phyloP scores from a whole-genome alignment of 2,797 vertebrate genomes.

The Brachymystax lenok region DNA sequence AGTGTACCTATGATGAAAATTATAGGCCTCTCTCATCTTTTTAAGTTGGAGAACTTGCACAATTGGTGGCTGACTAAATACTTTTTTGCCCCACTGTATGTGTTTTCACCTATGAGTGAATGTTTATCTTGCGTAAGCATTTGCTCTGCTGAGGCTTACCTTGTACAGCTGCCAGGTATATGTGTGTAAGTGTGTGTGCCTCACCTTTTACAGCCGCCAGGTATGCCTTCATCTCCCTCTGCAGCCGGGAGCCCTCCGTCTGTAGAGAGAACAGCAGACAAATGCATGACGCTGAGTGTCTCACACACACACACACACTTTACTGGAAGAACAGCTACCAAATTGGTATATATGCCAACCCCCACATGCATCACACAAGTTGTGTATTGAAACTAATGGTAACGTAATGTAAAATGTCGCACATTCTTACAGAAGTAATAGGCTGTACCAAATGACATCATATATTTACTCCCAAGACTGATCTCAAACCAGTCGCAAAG shows the following conservation, averaged over 20 bases:
- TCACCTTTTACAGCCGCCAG: slow-evolving; percentile 96
- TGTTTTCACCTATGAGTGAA: slow-evolving; percentile 5
- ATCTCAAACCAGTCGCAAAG: too few relatives aligned
- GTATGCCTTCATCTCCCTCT: slow-evolving; percentile 93
- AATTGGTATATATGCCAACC: background rate
- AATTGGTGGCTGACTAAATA: too few relatives aligned
- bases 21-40: too few relatives aligned
- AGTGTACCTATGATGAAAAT: too few relatives aligned
- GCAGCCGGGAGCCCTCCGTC: slow-evolving; percentile 92
- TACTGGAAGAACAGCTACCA: background rate
- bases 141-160: slow-evolving; percentile 69
- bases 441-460: background rate
- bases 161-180: slow-evolving; percentile 95
- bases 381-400: background rate
- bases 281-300: slow-evolving; percentile 1
- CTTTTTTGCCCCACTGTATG: too few relatives aligned
- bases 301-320: slow-evolving; percentile 15
- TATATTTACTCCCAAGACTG: too few relatives aligned
- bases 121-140: background rate
- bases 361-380: background rate
- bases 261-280: slow-evolving; percentile 59
- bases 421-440: background rate
- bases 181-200: background rate
- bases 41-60: too few relatives aligned
- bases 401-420: background rate